Conservation (phyloP, 92 coral and sea anemone species). For the Bergia puertoricense region DNA sequence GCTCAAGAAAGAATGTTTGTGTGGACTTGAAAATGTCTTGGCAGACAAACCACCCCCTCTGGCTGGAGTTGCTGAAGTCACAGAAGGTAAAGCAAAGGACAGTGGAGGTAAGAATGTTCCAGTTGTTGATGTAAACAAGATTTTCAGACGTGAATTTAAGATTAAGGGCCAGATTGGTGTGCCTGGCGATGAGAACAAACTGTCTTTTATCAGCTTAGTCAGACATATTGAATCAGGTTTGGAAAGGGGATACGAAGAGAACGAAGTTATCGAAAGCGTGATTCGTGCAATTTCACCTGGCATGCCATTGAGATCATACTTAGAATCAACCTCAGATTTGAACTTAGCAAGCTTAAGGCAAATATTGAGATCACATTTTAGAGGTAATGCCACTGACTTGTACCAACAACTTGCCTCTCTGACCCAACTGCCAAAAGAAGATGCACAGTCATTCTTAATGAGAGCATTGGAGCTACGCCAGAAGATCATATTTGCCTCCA, state of each 20-base stretch:
- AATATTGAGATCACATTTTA: too few relatives aligned
- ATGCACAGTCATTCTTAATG: too few relatives aligned
- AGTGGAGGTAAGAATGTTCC: conserved; percentile 20
- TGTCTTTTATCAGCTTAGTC: conserved; percentile 52
- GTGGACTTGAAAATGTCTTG: conserved; percentile 18
- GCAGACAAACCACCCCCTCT: conserved; percentile 14
- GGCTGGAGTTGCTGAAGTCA: conserved; percentile 26
- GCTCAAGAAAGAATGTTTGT: conserved; percentile 23
- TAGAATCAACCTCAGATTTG: conserved; percentile 49
- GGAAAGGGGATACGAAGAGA: conserved; percentile 50
- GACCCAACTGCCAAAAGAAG: too few relatives aligned
- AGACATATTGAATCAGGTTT: conserved; percentile 54
- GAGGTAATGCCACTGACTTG: too few relatives aligned
- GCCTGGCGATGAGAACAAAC: conserved; percentile 56
- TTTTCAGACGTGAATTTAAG: conserved; percentile 57
- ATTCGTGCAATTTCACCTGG: conserved; percentile 56
- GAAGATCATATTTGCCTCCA: too few relatives aligned
- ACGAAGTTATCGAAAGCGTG: conserved; percentile 46
- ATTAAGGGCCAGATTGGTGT: conserved; percentile 53
- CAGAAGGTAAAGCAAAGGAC: conserved; percentile 15
- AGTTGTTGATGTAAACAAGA: conserved; percentile 54
- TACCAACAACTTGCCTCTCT: too few relatives aligned
- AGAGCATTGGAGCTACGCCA: too few relatives aligned
- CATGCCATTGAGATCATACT: conserved; percentile 52
- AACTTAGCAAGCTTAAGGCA: not conserved